Evolutionary conservation across 2,888 invertebrate genomes (phyloP), one percentile per base, ranked within the genome.

Genomic region (Troides aeacus): DNA sequence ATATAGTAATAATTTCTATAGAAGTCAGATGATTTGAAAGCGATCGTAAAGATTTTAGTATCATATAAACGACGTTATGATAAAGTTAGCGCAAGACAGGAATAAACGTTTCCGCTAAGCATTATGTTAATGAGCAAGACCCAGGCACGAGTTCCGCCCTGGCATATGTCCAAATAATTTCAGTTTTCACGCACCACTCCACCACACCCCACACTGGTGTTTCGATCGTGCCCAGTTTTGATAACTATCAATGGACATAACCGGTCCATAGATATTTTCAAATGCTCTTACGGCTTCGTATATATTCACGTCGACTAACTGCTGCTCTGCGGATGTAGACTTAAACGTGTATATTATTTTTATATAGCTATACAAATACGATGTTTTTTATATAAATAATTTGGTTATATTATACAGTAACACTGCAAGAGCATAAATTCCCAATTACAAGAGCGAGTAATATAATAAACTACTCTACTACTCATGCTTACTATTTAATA

Each of bases 131-230:
- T 74, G 68, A 62, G 50, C 53, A 68, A 67, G 69, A 71, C 68
- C 69, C 17, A 58, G 63, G 68, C 59, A 62, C 68, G 66, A 66
- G 50, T 69, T 69, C 66, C 72, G 63, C 67, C 63, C 74, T 81
- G 79, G 79, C 80, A 64, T 64, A 69, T 66, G 72, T 76, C 82
- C 81, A 81, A 80, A 77, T 76, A 76, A 80, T 80, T 79, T 76
- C 77, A 80, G 78, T 80, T 79, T 76, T 78, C 78, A 73, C 77
- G 79, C 70, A 63, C 71, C 74, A 71, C 60, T 71, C 67, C 71
- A 62, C 67, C 71, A 62, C 67, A 65, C 66, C 64, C 70, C 64
- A 17, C 69, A 68, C 68, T 36, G 63, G 57, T 64, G 62, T 68
- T 64, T 68, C 62, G 64, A 62, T 72, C 63, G 70, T 68, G 62